These are phyloP conservation scores for Melanerpes aurifrons DNA, from an alignment of 2,113 vertebrate species.

Conservation along the genomic window DNA sequence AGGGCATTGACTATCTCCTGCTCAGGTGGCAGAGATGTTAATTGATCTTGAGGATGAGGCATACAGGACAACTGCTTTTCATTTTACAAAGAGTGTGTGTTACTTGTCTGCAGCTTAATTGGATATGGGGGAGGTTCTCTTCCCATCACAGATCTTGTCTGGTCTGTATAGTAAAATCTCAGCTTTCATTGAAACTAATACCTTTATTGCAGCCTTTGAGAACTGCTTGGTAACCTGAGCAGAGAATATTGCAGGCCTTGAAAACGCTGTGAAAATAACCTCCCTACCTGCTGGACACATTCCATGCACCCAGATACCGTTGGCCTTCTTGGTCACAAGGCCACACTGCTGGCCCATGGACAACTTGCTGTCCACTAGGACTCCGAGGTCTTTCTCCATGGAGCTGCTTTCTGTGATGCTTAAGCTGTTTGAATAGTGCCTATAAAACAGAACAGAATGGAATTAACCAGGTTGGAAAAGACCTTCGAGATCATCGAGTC, in stretches of 20 bases:
- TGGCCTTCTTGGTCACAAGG: too few relatives aligned
- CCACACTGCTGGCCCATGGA: too few relatives aligned
- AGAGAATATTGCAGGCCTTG: not conserved
- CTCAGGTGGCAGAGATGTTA: not conserved
- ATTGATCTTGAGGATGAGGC: not conserved
- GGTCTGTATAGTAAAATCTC: not conserved
- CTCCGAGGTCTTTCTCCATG: too few relatives aligned
- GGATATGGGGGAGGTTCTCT: not conserved
- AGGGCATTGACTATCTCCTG: not conserved
- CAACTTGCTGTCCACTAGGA: too few relatives aligned
- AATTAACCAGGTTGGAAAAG: too few relatives aligned
- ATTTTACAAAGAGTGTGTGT: not conserved
- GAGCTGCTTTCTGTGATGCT: not conserved
- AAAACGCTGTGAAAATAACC: not conserved
- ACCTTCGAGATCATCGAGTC: too few relatives aligned
- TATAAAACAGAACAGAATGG: too few relatives aligned
- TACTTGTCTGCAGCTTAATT: not conserved
- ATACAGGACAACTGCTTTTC: not conserved
- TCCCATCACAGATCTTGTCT: not conserved
- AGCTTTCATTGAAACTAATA: not conserved
- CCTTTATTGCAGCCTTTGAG: not conserved
- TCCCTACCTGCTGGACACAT: too few relatives aligned
- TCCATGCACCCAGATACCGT: too few relatives aligned
- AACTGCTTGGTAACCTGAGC: not conserved
- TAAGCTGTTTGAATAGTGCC: not conserved